Base-by-base conservation (phyloP, 2,888 invertebrate species). In the Malachius bipustulatus region DNA sequence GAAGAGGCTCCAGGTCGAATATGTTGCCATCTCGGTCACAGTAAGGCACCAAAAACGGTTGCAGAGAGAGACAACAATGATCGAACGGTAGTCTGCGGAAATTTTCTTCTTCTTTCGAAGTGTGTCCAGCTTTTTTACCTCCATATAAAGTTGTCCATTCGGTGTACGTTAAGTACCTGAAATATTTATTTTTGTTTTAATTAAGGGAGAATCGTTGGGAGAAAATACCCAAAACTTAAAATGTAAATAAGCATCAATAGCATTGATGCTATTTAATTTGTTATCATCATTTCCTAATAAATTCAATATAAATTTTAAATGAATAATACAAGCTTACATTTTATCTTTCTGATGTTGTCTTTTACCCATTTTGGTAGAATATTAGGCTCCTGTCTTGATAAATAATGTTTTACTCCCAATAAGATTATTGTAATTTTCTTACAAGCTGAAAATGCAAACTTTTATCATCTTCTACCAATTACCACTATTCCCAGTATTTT, bases 361-460 rank as follows among this genome's bases (percentile, higher is more conserved):
- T 69, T 90, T 90, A 47, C 90, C 90, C 90, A 90, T 90, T 57
- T 72, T 82, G n/a, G n/a, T n/a, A n/a, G n/a, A n/a, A n/a, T n/a
- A n/a, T n/a, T n/a, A n/a, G n/a, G n/a, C n/a, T n/a, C n/a, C n/a
- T n/a, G n/a, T n/a, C n/a, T n/a, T n/a, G n/a, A n/a, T n/a, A n/a
- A n/a, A n/a, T n/a, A n/a, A n/a, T n/a, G n/a, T n/a, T n/a, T n/a
- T n/a, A n/a, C n/a, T n/a, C n/a, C n/a, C n/a, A n/a, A n/a, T n/a
- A n/a, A n/a, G n/a, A n/a, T n/a, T n/a, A n/a, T n/a, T n/a, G n/a
- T n/a, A n/a, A n/a, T n/a, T n/a, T n/a, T n/a, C n/a, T n/a, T n/a
- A n/a, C n/a, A n/a, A n/a, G n/a, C n/a, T n/a, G n/a, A n/a, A n/a
- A n/a, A n/a, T n/a, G n/a, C n/a, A n/a, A n/a, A n/a, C n/a, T n/a